Evolutionary conservation across 1,140 invertebrate genomes (phyloP).

Genomic region (Orius insidiosus): DNA sequence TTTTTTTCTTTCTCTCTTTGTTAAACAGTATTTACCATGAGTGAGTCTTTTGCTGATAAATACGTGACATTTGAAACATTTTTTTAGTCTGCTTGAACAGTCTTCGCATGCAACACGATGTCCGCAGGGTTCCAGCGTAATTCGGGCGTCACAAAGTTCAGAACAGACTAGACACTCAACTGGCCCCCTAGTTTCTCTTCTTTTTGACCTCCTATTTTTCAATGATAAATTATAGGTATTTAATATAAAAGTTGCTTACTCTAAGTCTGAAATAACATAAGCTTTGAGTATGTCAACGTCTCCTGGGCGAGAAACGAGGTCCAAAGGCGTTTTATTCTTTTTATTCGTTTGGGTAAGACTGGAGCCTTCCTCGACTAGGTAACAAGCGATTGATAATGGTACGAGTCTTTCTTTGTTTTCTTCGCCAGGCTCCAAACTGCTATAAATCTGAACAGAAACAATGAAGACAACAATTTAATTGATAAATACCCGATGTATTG

Average conservation of each 20-base stretch:
- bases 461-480: no score
- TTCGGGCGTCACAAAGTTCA: conserved; percentile 40
- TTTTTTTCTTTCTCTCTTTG: not conserved
- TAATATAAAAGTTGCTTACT: not conserved
- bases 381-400: conserved; percentile 43
- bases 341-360: conserved; percentile 44
- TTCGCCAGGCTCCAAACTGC: no score
- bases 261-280: not conserved
- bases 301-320: conserved; percentile 27
- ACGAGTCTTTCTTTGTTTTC: no score
- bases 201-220: conserved; percentile 9
- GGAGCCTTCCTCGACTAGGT: conserved; percentile 46
- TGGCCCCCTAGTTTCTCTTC: conserved; percentile 19
- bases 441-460: no score
- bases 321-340: conserved; percentile 43
- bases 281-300: not conserved
- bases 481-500: conserved; percentile 26
- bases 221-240: no score
- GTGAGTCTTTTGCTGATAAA: conserved; percentile 35
- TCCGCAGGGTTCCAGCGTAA: conserved; percentile 54
- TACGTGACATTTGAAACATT: conserved; percentile 51
- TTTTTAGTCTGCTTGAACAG: conserved; percentile 62
- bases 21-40: conserved; percentile 24
- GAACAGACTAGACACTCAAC: conserved; percentile 56
- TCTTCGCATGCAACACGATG: conserved; percentile 59